These are phyloP conservation scores for Sardina pilchardus DNA, from an alignment of 2,113 vertebrate species.

Conservation along the genomic window DNA sequence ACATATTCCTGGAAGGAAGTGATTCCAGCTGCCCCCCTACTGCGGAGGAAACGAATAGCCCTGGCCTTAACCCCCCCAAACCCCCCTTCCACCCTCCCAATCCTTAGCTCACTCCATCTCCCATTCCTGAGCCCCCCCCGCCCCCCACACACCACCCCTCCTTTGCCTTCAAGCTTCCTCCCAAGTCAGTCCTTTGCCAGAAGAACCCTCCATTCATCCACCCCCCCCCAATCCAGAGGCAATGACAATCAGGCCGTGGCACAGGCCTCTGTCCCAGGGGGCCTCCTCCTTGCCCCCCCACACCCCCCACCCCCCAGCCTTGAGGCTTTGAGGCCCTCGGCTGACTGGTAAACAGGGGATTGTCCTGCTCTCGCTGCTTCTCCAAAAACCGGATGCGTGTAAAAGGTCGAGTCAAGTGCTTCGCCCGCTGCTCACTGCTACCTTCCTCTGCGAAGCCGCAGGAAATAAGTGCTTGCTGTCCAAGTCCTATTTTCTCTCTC, in stretches of 20 bases:
- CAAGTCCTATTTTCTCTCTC: background rate
- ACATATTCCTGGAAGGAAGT: background rate
- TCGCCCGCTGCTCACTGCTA: background rate
- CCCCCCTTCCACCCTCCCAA: background rate
- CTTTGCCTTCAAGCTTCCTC: background rate
- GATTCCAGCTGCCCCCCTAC: background rate
- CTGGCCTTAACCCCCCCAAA: background rate
- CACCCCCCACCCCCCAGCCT: background rate
- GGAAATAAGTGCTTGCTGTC: slow-evolving; percentile 12
- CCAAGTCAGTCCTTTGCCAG: background rate
- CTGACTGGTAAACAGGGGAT: background rate
- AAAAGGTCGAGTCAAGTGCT: background rate
- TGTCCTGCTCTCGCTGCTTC: background rate
- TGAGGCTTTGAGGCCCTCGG: background rate
- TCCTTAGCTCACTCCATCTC: background rate
- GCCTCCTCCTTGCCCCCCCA: background rate
- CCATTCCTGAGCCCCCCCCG: background rate
- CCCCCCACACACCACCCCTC: background rate
- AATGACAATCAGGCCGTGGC: background rate
- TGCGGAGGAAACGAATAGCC: background rate
- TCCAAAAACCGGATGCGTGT: background rate
- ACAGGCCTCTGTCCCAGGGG: background rate
- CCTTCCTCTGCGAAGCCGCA: slow-evolving; percentile 29
- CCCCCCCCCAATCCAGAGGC: background rate
- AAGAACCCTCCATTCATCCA: background rate